Percentiles rank a stretch among this genome's conserved stretches.
Evolutionary conservation across 1,140 invertebrate genomes (phyloP).

Genomic region (Metopolophium dirhodum): DNA sequence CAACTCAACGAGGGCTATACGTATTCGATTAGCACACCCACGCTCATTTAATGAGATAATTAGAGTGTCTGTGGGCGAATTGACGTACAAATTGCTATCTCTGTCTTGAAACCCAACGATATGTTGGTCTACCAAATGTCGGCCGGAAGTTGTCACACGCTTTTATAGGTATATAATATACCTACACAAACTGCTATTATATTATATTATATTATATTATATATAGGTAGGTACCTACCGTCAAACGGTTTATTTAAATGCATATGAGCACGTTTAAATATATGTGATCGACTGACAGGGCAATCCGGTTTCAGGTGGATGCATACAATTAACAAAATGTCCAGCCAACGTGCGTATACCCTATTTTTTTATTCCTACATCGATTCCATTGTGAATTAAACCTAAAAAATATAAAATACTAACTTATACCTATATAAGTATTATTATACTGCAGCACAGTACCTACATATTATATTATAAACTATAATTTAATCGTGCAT

Average conservation of each 20-base stretch:
- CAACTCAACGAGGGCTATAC: background rate
- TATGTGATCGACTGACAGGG: constrained; percentile 40
- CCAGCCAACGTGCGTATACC: background rate
- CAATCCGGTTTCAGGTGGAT: constrained; percentile 49
- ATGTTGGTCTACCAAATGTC: constrained; percentile 54
- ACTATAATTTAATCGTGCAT: no score
- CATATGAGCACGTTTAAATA: background rate
- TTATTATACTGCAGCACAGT: no score
- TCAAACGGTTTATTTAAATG: background rate
- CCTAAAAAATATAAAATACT: background rate
- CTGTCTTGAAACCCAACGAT: constrained; percentile 25
- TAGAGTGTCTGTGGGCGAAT: constrained; percentile 17
- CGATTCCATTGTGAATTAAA: background rate
- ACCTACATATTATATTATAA: no score
- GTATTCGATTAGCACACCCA: constrained; percentile 33
- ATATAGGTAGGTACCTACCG: background rate
- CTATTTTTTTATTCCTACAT: background rate
- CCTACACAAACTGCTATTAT: background rate
- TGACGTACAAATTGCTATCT: constrained; percentile 39
- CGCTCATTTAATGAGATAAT: constrained; percentile 37
- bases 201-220: constrained; percentile 2
- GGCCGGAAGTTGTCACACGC: constrained; percentile 50
- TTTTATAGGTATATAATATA: background rate
- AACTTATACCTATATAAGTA: no score
- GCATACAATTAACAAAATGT: constrained; percentile 41